These are phyloP conservation scores for Thripadectes ignobilis DNA, from an alignment of 2,797 vertebrate species.

Conservation along the genomic window DNA sequence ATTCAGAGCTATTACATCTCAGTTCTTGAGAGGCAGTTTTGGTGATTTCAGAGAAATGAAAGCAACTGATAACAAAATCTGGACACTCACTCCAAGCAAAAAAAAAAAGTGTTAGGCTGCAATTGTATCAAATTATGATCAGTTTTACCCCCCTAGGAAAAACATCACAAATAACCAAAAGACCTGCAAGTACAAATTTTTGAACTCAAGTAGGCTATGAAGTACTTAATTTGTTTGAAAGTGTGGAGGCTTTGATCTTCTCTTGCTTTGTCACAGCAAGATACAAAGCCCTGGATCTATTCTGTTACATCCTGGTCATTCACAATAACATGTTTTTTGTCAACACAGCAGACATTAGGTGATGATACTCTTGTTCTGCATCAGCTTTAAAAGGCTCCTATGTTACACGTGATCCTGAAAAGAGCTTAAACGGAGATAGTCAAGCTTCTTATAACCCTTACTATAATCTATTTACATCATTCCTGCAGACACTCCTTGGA, in stretches of 20 bases:
- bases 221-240: background rate
- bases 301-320: background rate
- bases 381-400: background rate
- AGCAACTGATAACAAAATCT: background rate
- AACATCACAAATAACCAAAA: background rate
- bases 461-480: background rate
- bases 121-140: background rate
- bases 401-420: background rate
- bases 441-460: background rate
- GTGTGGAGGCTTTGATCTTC: background rate
- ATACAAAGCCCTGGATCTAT: background rate
- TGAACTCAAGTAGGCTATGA: background rate
- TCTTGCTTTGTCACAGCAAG: background rate
- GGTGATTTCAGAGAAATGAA: slow-evolving; percentile 30
- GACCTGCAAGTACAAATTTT: background rate
- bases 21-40: background rate
- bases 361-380: background rate
- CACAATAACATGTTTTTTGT: background rate
- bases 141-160: background rate
- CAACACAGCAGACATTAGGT: background rate
- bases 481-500: background rate
- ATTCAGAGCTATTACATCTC: background rate
- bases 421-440: background rate
- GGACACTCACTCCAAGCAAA: background rate
- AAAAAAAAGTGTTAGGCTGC: background rate